A percentile compares a stretch with the other conserved stretches of the same genome.
These are phyloP conservation scores for Tipula unca DNA, from an alignment of 2,888 invertebrate species.

Conservation along the genomic window DNA sequence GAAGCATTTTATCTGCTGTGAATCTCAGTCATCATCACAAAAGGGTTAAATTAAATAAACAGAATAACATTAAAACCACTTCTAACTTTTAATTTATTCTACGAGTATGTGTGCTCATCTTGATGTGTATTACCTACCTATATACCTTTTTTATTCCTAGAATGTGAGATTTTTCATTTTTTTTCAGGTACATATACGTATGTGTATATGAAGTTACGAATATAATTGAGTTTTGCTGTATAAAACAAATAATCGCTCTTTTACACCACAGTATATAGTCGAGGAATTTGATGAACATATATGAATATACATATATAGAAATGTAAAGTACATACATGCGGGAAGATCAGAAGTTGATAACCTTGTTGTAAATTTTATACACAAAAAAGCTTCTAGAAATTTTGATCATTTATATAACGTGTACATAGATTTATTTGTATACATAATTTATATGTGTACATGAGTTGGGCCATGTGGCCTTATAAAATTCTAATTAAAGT, in stretches of 20 bases:
- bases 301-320: neutral
- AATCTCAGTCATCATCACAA: neutral
- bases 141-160: neutral
- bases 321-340: neutral
- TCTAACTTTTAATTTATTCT: neutral
- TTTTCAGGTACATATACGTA: neutral
- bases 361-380: neutral
- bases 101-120: neutral
- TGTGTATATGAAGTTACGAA: neutral
- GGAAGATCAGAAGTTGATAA: neutral
- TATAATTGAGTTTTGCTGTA: neutral
- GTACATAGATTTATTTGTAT: neutral
- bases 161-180: neutral
- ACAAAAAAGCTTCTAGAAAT: neutral
- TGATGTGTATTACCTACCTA: neutral
- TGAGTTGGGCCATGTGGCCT: neutral
- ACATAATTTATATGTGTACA: neutral
- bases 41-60: neutral
- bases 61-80: neutral
- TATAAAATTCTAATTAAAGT: neutral
- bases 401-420: neutral
- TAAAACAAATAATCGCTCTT: neutral
- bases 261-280: neutral
- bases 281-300: neutral
- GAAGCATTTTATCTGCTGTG: neutral